Evolutionary conservation across 2,113 vertebrate species (phyloP).

Genomic region (Pyrgilauda ruficollis): DNA sequence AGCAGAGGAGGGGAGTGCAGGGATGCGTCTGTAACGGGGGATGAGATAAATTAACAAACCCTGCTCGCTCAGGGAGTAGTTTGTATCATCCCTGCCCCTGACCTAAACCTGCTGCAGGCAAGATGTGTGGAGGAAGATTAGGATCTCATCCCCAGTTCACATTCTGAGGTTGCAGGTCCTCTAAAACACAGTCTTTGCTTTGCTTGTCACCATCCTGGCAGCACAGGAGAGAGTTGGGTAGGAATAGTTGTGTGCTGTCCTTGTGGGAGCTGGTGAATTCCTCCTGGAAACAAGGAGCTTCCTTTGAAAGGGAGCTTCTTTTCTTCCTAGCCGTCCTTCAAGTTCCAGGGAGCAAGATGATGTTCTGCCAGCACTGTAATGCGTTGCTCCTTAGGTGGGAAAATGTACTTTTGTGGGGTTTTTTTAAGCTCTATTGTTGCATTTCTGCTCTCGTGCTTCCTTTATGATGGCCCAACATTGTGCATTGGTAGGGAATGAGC

Average conservation of each 20-base stretch:
- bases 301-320: neutral
- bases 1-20: neutral
- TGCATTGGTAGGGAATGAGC: neutral
- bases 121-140: neutral
- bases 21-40: neutral
- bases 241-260: neutral
- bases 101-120: neutral
- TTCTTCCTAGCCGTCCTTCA: neutral
- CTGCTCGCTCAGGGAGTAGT: neutral
- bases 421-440: neutral
- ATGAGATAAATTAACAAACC: neutral
- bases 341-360: neutral
- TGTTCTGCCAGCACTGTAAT: neutral
- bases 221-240: neutral
- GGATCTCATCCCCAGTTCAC: neutral
- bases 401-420: neutral
- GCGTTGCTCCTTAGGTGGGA: neutral
- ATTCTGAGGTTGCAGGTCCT: neutral
- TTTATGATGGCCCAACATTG: neutral
- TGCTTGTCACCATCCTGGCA: neutral
- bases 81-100: neutral
- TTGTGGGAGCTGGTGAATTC: neutral
- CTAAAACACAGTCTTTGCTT: neutral
- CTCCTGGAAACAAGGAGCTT: neutral
- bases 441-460: neutral